phyloP scores from a whole-genome alignment of 2,113 vertebrate genomes.

The Gobio gobio region DNA sequence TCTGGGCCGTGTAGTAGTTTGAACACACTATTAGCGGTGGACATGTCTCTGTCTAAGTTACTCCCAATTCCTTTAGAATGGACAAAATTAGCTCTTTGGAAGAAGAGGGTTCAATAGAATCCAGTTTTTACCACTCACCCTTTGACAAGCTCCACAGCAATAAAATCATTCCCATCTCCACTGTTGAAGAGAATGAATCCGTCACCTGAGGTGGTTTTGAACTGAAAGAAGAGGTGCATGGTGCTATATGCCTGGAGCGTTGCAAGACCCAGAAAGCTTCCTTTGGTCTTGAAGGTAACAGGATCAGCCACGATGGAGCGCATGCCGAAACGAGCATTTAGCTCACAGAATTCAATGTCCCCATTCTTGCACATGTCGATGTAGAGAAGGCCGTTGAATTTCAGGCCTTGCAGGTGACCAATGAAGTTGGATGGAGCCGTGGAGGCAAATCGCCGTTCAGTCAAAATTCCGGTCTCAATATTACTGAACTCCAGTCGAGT shows the following conservation, averaged over 20 bases:
- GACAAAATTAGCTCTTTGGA: too few species aligned
- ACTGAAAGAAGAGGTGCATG: conserved; percentile 99
- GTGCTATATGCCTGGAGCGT: conserved; percentile 96
- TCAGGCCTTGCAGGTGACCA: conserved; percentile 93
- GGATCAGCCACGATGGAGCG: conserved; percentile 96
- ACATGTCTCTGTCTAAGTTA: too few species aligned
- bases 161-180: conserved; percentile 87
- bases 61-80: background rate
- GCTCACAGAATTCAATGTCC: conserved; percentile 94
- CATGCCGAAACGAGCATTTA: conserved; percentile 95
- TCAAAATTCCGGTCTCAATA: conserved; percentile 95
- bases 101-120: too few species aligned
- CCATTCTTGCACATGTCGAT: conserved; percentile 98
- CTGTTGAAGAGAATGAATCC: conserved; percentile 96
- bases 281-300: conserved; percentile 94
- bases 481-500: conserved; percentile 97
- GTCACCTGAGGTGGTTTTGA: conserved; percentile 94
- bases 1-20: background rate
- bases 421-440: conserved; percentile 93
- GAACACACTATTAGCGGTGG: too few species aligned
- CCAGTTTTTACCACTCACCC: conserved; percentile 78
- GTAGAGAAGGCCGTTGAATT: conserved; percentile 96
- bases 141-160: conserved; percentile 95
- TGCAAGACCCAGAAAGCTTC: conserved; percentile 93
- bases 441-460: conserved; percentile 90